Percentiles rank a stretch among this genome's conserved stretches.
These are phyloP conservation scores for Pao palembangensis DNA, from an alignment of 2,113 vertebrate species.

Conservation along the genomic window DNA sequence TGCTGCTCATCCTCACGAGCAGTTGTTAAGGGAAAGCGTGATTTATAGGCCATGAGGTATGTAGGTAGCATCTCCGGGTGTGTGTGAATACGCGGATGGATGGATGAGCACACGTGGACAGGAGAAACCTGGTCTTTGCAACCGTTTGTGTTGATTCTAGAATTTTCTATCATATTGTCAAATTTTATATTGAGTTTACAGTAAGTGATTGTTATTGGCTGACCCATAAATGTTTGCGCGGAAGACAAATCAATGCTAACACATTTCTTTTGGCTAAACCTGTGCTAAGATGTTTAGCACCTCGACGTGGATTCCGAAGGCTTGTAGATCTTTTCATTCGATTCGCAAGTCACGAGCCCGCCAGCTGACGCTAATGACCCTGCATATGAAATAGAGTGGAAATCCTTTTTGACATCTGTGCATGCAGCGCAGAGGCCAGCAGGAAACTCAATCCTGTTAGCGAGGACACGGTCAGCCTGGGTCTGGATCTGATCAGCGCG, in stretches of 20 bases:
- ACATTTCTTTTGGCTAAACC: conserved; percentile 13
- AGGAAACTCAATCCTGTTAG: conserved; percentile 50
- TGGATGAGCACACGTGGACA: too few relatives aligned
- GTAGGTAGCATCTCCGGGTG: conserved; percentile 50
- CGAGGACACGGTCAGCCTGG: conserved; percentile 17
- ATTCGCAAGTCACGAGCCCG: conserved; percentile 50
- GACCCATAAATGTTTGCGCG: conserved; percentile 32
- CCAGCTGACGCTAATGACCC: conserved; percentile 63
- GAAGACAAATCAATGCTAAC: conserved; percentile 9
- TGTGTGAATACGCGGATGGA: background rate
- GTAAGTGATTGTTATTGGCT: too few relatives aligned
- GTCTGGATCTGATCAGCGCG: conserved; percentile 20
- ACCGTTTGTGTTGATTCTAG: too few relatives aligned
- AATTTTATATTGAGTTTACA: too few relatives aligned
- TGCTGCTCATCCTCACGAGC: conserved; percentile 44
- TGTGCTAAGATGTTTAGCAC: conserved; percentile 57
- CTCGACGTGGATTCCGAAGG: conserved; percentile 51
- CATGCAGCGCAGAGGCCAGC: conserved; percentile 45
- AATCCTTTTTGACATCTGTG: conserved; percentile 63
- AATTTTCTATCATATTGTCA: too few relatives aligned
- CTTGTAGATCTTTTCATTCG: conserved; percentile 53
- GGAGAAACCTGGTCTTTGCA: too few relatives aligned
- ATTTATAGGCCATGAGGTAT: conserved; percentile 68
- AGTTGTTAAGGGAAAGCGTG: conserved; percentile 50
- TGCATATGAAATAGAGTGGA: conserved; percentile 60